Percentiles rank a stretch among this genome's conserved stretches.
These are phyloP conservation scores for Thamnaconus septentrionalis DNA, from an alignment of 2,113 vertebrate genomes.

Conservation along the genomic window DNA sequence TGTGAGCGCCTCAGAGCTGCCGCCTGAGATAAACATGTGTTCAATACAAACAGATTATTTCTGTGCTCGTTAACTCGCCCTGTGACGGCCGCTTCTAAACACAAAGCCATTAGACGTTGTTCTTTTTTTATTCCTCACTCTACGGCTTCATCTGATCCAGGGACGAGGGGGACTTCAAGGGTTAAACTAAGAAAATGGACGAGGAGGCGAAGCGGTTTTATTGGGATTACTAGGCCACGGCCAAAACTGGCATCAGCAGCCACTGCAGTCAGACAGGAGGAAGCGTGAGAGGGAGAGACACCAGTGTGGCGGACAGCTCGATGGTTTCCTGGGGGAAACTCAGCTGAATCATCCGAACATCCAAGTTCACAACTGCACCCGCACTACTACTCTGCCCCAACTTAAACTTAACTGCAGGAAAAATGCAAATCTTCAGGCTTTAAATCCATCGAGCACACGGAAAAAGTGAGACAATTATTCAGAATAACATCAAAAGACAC, in stretches of 20 bases:
- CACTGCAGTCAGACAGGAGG: constrained; percentile 6
- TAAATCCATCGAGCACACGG: too few relatives aligned
- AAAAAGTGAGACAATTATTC: too few relatives aligned
- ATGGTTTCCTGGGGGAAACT: background rate
- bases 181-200: constrained; percentile 53
- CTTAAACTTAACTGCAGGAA: too few relatives aligned
- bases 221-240: constrained; percentile 57
- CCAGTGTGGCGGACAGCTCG: too few relatives aligned
- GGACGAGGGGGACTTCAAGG: constrained; percentile 2
- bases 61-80: background rate
- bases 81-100: background rate
- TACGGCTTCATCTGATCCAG: background rate
- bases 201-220: constrained; percentile 42
- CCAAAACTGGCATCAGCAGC: constrained; percentile 30
- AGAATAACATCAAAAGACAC: too few relatives aligned
- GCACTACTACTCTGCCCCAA: too few relatives aligned
- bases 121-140: background rate
- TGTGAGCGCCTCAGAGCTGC: too few relatives aligned
- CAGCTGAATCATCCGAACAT: background rate
- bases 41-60: background rate
- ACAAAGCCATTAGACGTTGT: background rate
- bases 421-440: too few relatives aligned
- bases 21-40: background rate
- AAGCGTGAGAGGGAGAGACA: too few relatives aligned
- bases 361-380: too few relatives aligned